These are phyloP conservation scores for Parnassius orleans DNA, from an alignment of 2,888 invertebrate genomes.

Conservation along the genomic window DNA sequence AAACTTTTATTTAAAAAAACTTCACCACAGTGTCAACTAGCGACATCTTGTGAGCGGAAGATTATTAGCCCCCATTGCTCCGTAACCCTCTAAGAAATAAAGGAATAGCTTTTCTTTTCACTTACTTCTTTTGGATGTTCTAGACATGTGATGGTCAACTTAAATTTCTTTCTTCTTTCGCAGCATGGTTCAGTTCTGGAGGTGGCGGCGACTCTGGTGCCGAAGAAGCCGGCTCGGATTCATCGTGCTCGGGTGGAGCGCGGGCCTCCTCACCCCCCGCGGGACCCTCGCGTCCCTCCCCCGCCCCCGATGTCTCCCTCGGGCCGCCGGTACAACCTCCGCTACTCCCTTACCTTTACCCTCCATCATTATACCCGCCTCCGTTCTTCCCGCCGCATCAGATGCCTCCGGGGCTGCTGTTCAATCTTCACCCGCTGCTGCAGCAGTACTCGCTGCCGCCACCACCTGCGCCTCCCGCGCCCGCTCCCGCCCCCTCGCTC, in stretches of 20 bases:
- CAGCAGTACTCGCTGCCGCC: constrained; percentile 92
- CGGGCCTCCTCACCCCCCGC: constrained; percentile 77
- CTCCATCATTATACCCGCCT: constrained; percentile 91
- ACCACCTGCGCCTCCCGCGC: constrained; percentile 82
- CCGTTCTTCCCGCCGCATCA: constrained; percentile 87
- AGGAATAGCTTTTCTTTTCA: too few species aligned
- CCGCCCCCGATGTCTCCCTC: constrained; percentile 95
- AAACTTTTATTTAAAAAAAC: too few species aligned
- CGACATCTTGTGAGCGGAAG: too few species aligned
- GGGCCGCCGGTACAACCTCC: constrained; percentile 97
- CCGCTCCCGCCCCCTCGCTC: constrained; percentile 83
- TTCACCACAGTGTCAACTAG: too few species aligned
- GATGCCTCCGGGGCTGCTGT: constrained; percentile 91
- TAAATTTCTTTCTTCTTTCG: constrained; percentile 37
- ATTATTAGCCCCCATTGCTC: too few species aligned
- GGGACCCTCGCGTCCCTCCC: constrained; percentile 84
- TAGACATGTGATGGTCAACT: constrained; percentile 29
- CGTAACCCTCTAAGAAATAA: too few species aligned
- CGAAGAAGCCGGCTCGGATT: constrained; percentile 87
- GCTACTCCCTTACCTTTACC: constrained; percentile 95
- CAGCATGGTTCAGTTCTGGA: constrained; percentile 85
- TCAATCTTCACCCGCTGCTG: constrained; percentile 93
- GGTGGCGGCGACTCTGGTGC: constrained; percentile 78
- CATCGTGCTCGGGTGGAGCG: constrained; percentile 85
- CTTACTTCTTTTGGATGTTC: too few species aligned